Evolutionary conservation across 2,113 vertebrate genomes (phyloP).

Genomic region (Ameiurus melas): DNA sequence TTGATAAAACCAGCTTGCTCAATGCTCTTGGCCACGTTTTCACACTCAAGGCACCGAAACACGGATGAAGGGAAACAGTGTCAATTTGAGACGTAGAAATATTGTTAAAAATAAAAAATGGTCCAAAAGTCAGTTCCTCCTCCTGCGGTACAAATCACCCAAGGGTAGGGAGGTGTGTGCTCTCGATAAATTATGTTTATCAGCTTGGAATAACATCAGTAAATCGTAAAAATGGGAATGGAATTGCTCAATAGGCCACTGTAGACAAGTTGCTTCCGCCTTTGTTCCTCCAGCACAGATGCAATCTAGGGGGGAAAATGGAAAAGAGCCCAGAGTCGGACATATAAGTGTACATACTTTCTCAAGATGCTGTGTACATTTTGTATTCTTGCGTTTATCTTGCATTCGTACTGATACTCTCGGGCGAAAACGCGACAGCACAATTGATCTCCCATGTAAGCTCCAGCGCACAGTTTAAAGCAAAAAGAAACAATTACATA

Average conservation of each 20-base stretch:
- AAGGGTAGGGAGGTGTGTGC: conserved; percentile 35
- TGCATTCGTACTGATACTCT: background rate
- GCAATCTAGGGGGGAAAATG: background rate
- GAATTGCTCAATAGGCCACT: conserved; percentile 13
- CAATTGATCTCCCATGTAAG: background rate
- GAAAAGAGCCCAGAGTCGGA: background rate
- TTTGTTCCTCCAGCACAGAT: background rate
- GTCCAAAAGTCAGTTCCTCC: conserved; percentile 15
- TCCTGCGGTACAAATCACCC: conserved; percentile 36
- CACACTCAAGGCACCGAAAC: background rate
- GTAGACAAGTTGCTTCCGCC: conserved; percentile 12
- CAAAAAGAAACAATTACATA: background rate
- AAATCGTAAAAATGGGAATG: conserved; percentile 34
- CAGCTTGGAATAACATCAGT: conserved; percentile 43
- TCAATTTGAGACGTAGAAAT: conserved; percentile 5
- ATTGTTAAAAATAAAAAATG: background rate
- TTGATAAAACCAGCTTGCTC: conserved; percentile 13
- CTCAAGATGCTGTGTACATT: background rate
- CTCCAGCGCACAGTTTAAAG: background rate
- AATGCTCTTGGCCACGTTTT: background rate
- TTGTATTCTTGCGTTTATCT: background rate
- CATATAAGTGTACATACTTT: background rate
- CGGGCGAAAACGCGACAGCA: background rate
- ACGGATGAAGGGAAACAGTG: conserved; percentile 37
- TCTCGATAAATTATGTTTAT: conserved; percentile 45